Conservation (phyloP, 2,888 invertebrate genomes). For the Trichogramma dendrolimi region DNA sequence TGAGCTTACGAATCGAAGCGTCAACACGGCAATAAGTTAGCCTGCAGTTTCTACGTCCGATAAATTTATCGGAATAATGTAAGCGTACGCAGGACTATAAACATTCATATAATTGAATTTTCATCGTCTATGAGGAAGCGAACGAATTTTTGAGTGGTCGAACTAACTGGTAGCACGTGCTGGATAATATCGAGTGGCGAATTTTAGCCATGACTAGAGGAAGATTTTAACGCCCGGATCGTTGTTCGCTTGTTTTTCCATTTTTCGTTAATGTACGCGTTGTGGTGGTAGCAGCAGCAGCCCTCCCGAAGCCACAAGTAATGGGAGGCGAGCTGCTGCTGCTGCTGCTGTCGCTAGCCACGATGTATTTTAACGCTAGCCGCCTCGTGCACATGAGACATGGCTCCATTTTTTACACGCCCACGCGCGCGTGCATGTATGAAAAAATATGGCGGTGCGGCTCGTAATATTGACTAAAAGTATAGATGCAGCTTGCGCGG, state of each 20-base stretch:
- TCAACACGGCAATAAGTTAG: too few relatives aligned
- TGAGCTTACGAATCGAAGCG: too few relatives aligned
- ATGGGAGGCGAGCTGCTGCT: conserved; percentile 36
- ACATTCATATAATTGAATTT: too few relatives aligned
- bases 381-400: conserved; percentile 38
- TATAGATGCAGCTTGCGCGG: conserved; percentile 14
- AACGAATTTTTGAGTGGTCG: too few relatives aligned
- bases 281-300: conserved; percentile 29
- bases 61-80: too few relatives aligned
- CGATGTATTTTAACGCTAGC: conserved; percentile 16
- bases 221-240: neutral
- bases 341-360: conserved; percentile 25
- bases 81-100: too few relatives aligned
- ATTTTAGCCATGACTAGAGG: too few relatives aligned
- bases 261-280: conserved; percentile 40
- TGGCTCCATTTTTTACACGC: conserved; percentile 44
- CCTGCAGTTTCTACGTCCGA: too few relatives aligned
- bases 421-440: conserved; percentile 23
- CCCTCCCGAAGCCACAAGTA: conserved; percentile 42
- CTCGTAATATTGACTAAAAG: neutral
- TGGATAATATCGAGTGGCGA: too few relatives aligned
- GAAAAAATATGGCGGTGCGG: conserved; percentile 15
- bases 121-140: too few relatives aligned
- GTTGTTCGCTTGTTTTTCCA: conserved; percentile 24
- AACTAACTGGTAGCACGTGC: too few relatives aligned